Conservation (phyloP, 2,888 invertebrate species). For the Orthosia incerta region DNA sequence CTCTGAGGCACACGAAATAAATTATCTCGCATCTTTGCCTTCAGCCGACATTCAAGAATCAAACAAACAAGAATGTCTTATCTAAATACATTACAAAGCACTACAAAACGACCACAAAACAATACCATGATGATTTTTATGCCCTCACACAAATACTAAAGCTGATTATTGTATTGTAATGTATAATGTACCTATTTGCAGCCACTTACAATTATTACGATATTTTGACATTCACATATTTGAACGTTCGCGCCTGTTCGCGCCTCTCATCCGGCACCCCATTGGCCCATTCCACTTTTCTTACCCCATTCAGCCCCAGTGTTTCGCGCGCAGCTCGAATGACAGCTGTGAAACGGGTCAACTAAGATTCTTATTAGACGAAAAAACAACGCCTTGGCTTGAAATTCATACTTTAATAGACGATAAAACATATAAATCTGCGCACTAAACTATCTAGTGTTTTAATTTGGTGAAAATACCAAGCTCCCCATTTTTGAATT, state of each 20-base stretch:
- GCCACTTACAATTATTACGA: not conserved
- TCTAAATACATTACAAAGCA: not conserved
- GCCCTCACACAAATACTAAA: no score
- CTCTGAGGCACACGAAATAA: not conserved
- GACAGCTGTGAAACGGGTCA: slow-evolving; percentile 40
- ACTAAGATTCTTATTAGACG: slow-evolving; percentile 40
- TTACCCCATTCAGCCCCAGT: slow-evolving; percentile 15
- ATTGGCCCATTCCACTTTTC: slow-evolving; percentile 11
- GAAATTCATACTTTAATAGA: not conserved
- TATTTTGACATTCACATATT: slow-evolving; percentile 4
- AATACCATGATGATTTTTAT: not conserved
- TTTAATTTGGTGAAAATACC: not conserved
- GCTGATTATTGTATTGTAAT: not conserved
- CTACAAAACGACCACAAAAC: not conserved
- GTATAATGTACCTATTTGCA: slow-evolving; percentile 3
- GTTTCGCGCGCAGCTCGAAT: slow-evolving; percentile 53
- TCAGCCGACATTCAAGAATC: not conserved
- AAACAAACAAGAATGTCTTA: not conserved
- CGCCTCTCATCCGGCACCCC: slow-evolving; percentile 19
- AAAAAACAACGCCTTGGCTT: slow-evolving; percentile 15
- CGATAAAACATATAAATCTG: slow-evolving; percentile 22
- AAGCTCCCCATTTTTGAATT: not conserved
- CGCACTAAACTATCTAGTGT: slow-evolving; percentile 11
- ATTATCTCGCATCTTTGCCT: not conserved
- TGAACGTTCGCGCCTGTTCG: slow-evolving; percentile 43